Evolutionary conservation across 2,888 invertebrate species (phyloP), one percentile per base, ranked within the genome.

Genomic region (Tenthredo distinguenda): DNA sequence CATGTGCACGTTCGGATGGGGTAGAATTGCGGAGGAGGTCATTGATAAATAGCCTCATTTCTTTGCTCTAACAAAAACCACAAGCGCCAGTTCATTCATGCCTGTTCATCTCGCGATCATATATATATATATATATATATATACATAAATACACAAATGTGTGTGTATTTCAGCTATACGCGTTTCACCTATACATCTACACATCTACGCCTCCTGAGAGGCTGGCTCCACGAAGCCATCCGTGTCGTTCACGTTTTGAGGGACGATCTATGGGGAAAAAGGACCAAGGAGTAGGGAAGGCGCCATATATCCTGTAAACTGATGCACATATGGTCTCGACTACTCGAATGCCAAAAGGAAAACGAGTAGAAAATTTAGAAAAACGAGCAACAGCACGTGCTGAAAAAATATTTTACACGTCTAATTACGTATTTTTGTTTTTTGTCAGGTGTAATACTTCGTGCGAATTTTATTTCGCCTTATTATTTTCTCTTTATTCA

Each of bases 71-170:
- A 85, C 72, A 89, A 91, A 91, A 90, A 90, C 89, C 88, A 86
- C 89, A 90, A 90, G 91, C 91, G 90, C 90, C 91, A 90, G 87
- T 90, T 87, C 91, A 90, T 91, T 91, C 91, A 89, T 91, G 90
- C 88, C 85, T 77, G 77, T 77, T 77, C 77, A 55, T 55, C 18
- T 50, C 26, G 77, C 18, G 50, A 77, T 55, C 31, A n/a, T n/a
- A 31, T n/a, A 21, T 72, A 21, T 2, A 5, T 37, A 37, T 37
- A 37, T 40, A 18, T n/a, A 5, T 18, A 72, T 7, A n/a, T 40
- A 43, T n/a, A n/a, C n/a, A n/a, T n/a, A n/a, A n/a, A n/a, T n/a
- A n/a, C n/a, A n/a, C n/a, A n/a, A n/a, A n/a, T 71, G 1, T 12
- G 9, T n/a, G 15, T 21, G n/a, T 74, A 74, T 12, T 74, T 47